Percentiles rank a stretch among this genome's conserved stretches.
phyloP scores from a whole-genome alignment of 2,113 vertebrate species.

The Psilopogon haemacephalus region DNA sequence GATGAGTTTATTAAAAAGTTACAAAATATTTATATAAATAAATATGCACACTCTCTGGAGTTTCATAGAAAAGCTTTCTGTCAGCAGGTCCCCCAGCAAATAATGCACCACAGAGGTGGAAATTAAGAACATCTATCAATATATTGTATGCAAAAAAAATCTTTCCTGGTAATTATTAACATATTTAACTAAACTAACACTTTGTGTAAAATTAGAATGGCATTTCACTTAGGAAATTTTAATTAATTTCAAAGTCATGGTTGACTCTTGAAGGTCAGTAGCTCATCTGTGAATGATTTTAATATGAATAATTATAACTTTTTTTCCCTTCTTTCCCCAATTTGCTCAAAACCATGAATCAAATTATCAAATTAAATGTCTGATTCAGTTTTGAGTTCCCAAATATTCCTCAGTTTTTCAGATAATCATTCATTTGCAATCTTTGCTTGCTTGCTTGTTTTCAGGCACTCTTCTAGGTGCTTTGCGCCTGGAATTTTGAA shows the following conservation, averaged over 20 bases:
- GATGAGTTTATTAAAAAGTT: not conserved
- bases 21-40: not conserved
- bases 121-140: not conserved
- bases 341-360: not conserved
- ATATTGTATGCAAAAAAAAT: not conserved
- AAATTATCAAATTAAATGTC: not conserved
- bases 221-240: not conserved
- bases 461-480: not conserved
- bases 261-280: slow-evolving; percentile 14
- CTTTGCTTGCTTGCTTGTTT: not conserved
- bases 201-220: not conserved
- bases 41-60: not conserved
- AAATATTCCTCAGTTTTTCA: not conserved
- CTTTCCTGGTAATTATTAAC: not conserved
- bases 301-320: not conserved
- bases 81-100: not conserved
- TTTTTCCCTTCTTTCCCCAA: not conserved
- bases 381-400: not conserved
- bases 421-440: not conserved
- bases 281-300: not conserved
- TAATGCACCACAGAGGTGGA: not conserved
- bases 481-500: not conserved
- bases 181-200: not conserved
- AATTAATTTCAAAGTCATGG: slow-evolving; percentile 10
- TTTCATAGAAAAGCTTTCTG: not conserved